phyloP scores from a whole-genome alignment of 2,888 invertebrate genomes.

The Ceriagrion tenellum region DNA sequence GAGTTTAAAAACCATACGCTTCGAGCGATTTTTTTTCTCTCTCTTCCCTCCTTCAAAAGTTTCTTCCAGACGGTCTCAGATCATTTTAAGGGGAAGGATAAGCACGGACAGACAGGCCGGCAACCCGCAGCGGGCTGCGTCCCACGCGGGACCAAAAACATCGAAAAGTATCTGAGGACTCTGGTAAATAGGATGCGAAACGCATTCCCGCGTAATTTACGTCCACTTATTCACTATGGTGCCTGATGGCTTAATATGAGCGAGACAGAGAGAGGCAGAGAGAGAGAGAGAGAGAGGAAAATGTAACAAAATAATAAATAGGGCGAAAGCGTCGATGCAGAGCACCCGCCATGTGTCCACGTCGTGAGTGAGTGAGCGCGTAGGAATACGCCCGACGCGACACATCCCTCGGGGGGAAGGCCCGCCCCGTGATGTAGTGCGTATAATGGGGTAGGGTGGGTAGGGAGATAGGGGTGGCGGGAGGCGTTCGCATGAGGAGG shows the following conservation, averaged over 20 bases:
- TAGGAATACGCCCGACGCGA: not conserved
- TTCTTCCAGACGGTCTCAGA: not conserved
- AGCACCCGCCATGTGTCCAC: not conserved
- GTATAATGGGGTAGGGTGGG: not conserved
- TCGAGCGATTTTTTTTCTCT: not conserved
- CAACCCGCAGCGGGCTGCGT: not conserved
- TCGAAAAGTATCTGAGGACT: not conserved
- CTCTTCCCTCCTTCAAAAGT: not conserved
- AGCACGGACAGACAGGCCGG: not conserved
- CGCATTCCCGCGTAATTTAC: not conserved
- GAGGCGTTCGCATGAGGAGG: not conserved
- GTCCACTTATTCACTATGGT: not conserved
- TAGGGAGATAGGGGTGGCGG: too few species aligned
- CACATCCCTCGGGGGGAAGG: not conserved
- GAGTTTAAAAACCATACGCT: constrained; percentile 1
- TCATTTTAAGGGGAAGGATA: not conserved
- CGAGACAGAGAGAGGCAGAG: not conserved
- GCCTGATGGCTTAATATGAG: not conserved
- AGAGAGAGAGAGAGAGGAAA: not conserved
- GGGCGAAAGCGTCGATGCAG: not conserved
- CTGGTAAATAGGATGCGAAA: not conserved
- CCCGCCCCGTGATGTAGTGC: not conserved
- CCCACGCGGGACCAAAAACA: not conserved
- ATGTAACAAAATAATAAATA: not conserved
- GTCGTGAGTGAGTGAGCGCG: not conserved